These are phyloP conservation scores for Salpingus planirostris DNA, from an alignment of 2,888 invertebrate species.

Conservation along the genomic window DNA sequence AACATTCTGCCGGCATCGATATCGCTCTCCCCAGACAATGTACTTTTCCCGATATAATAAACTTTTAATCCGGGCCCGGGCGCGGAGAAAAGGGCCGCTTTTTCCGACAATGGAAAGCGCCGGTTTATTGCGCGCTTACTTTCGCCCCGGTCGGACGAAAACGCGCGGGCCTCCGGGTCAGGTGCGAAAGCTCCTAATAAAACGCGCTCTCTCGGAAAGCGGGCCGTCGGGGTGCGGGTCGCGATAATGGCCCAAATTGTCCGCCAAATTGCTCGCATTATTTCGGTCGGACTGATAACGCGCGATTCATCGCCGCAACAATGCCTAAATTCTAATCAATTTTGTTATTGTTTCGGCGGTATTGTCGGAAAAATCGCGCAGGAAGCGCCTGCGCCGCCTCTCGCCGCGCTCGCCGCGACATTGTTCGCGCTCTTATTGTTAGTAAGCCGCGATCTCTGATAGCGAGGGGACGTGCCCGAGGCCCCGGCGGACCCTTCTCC, in stretches of 20 bases:
- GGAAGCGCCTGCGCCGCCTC: conserved; percentile 11
- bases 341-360: conserved; percentile 14
- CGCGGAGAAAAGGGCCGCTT: conserved; percentile 9
- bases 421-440: conserved; percentile 9
- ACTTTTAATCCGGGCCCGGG: conserved; percentile 16
- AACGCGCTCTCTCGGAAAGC: too few species aligned
- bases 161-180: too few species aligned
- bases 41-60: conserved; percentile 15
- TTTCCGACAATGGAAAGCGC: conserved; percentile 7
- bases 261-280: too few species aligned
- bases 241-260: too few species aligned
- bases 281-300: conserved; percentile 6
- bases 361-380: conserved; percentile 10
- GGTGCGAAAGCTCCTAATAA: too few species aligned
- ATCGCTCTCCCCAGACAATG: conserved; percentile 16
- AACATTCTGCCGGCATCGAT: conserved; percentile 23
- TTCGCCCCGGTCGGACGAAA: too few species aligned
- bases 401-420: conserved; percentile 6
- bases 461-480: conserved; percentile 7
- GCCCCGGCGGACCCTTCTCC: conserved; percentile 2
- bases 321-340: conserved; percentile 15
- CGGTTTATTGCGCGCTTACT: not conserved
- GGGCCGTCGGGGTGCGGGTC: too few species aligned
- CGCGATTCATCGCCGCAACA: conserved; percentile 7
- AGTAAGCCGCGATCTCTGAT: conserved; percentile 11